Evolutionary conservation across 1,140 invertebrate genomes (phyloP).

Genomic region (Drosophila pseudoobscura): DNA sequence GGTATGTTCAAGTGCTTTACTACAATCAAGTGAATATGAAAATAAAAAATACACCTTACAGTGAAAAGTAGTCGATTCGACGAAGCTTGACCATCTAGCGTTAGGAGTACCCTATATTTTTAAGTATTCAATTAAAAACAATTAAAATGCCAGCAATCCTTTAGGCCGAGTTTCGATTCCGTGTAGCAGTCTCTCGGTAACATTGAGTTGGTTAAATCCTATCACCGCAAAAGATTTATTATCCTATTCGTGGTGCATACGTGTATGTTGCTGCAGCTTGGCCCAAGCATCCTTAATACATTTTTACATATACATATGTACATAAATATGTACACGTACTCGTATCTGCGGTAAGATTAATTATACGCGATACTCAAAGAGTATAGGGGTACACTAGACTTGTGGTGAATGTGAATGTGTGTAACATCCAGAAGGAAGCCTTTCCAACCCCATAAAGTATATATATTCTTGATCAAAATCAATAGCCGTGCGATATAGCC

Average conservation of each 20-base stretch:
- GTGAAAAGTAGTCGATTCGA: too few species aligned
- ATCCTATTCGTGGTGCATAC: conserved; percentile 15
- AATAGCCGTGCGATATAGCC: too few species aligned
- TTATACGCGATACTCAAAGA: too few species aligned
- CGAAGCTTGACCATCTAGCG: too few species aligned
- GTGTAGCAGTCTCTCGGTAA: conserved; percentile 7
- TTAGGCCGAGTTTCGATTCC: conserved; percentile 14
- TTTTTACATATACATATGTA: not conserved
- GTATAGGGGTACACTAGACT: too few species aligned
- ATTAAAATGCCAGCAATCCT: conserved; percentile 48
- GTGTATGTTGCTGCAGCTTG: too few species aligned
- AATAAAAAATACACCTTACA: conserved; percentile 11
- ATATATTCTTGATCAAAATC: too few species aligned
- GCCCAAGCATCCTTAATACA: not conserved
- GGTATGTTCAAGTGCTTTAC: too few species aligned
- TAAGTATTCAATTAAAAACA: conserved; percentile 61
- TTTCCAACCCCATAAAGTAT: too few species aligned
- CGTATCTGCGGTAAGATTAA: too few species aligned
- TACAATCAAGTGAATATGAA: conserved; percentile 15
- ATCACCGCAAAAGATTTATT: conserved; percentile 43
- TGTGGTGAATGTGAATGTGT: too few species aligned
- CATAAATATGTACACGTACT: not conserved
- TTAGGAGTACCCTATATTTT: conserved; percentile 44
- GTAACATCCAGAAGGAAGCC: too few species aligned
- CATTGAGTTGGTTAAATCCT: not conserved